Base-by-base conservation (phyloP, 2,113 vertebrate genomes). In the Dunckerocampus dactyliophorus region DNA sequence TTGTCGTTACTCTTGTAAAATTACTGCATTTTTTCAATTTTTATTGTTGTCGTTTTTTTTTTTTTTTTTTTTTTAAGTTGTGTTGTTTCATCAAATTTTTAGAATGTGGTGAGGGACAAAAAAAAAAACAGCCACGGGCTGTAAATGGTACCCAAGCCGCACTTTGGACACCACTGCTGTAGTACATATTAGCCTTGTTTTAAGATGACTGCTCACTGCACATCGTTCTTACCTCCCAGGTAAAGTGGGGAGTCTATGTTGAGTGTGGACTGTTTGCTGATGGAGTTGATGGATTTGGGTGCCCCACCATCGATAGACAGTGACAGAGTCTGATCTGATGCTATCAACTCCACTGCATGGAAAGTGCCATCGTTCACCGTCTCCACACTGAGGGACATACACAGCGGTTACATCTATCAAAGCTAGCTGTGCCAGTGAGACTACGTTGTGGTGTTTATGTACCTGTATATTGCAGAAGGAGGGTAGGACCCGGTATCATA, bases 381-480 rank as follows among this genome's bases (percentile, higher is more conserved):
- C 90, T 99, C 97, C 81, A 95, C 94, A 9, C 97, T 98, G 75
- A 49, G 54, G 31, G 55, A 45, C 47, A 65, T 42, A 43, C 12
- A 64, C 43, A 17, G 50, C 9, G 57, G 17, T 34, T 7, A 72
- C 71, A 63, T 70, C 42, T 43, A 58, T 47, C 28, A 57, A 15
- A 20, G 13, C 53, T 43, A 34, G 31, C 31, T 34, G 43, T 58
- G 49, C 16, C 19, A 19, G 22, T 28, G 20, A 15, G 34, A 8
- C 20, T 13, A 4, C 22, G 42, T 59, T 22, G 2, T 13, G 47
- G 22, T 46, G 34, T 16, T 10, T 1, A 12, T 24, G 37, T 86
- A 98, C 97, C 97, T 99, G 92, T 99, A 99, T 81, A 99, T 98
- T 59, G 97, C 95, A 78, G 95, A 96, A 19, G 94, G 91, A 3